Base-by-base conservation (phyloP, 2,797 vertebrate genomes). In the Peromyscus melanophrys region DNA sequence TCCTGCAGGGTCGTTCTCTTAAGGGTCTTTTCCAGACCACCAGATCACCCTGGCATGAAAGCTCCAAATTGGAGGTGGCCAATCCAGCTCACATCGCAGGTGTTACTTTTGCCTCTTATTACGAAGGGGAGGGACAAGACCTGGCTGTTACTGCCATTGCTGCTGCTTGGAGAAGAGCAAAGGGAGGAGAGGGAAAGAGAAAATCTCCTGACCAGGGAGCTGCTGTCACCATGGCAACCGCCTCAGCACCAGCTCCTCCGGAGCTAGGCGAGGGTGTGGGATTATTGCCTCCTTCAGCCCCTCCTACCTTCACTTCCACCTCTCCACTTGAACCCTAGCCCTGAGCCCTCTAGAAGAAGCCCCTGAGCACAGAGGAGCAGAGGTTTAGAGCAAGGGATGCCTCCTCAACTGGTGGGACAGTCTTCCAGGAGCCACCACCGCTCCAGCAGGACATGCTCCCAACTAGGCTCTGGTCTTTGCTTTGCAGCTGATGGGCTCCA, bases 151-250 rank as follows among this genome's bases (percentile, higher is more conserved):
- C 94, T 29, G 75, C 94, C 73, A 27, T 90, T 96, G 78, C 90
- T 89, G 81, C 67, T 98, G 93, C 96, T 97, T 97, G 67, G 73
- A 92, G 93, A 94, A 97, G 78, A 97, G 97, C 89, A 96, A 97
- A 94, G 59, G 96, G 91, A 96, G 90, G 94, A 96, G 75, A 97
- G 43, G 90, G 94, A 95, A 98, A 94, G 59, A 95, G 92, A 96
- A 87, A 96, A 98, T 98, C 96, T 98, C 94, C 93, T 97, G 98
- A 95, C 97, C 97, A 97, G 94, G 92, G 97, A 98, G 97, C 97
- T 98, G 21, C 94, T 94, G 98, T 98, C 97, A 94, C 98, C 94
- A 98, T 98, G 96, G 97, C 97, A 98, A 98, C 98, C 21, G 73
- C 95, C 97, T 98, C 98, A 97, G 98, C 97, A 98, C 98, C 98